Conservation (phyloP, 2,888 invertebrate genomes). For the Drosophila subquinaria region DNA sequence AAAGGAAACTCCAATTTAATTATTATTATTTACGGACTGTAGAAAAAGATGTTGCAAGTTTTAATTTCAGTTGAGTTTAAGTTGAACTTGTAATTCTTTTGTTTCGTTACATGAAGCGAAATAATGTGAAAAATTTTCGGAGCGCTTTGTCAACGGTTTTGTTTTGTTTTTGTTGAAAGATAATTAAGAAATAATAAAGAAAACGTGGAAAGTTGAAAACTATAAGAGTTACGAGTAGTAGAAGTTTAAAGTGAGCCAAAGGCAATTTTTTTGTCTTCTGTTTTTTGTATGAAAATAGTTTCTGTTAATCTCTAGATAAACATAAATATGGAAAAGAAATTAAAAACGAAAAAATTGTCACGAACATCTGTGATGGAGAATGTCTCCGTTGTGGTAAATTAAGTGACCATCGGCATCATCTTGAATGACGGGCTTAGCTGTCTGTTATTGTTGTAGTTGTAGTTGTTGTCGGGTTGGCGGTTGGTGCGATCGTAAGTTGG, state of each 20-base stretch:
- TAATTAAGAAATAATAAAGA: slow-evolving; percentile 70
- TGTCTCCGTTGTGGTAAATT: slow-evolving; percentile 99
- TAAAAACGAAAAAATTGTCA: slow-evolving; percentile 89
- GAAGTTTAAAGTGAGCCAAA: slow-evolving; percentile 39
- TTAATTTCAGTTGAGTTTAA: slow-evolving; percentile 18
- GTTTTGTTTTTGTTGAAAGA: slow-evolving; percentile 31
- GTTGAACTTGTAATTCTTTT: slow-evolving; percentile 19
- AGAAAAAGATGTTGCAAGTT: slow-evolving; percentile 21
- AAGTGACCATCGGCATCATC: slow-evolving; percentile 99
- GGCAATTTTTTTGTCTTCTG: slow-evolving; percentile 32
- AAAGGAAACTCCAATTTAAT: slow-evolving; percentile 22
- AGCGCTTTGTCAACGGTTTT: slow-evolving; percentile 35
- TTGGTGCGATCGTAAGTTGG: slow-evolving; percentile 37
- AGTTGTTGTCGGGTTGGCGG: slow-evolving; percentile 35
- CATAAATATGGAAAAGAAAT: slow-evolving; percentile 76
- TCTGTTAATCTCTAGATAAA: slow-evolving; percentile 60
- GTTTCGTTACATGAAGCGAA: slow-evolving; percentile 31
- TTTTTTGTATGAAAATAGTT: slow-evolving; percentile 22
- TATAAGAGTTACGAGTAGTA: slow-evolving; percentile 49
- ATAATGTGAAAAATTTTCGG: slow-evolving; percentile 47
- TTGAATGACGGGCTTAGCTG: slow-evolving; percentile 93
- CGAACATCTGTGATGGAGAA: slow-evolving; percentile 99
- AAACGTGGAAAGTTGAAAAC: slow-evolving; percentile 68
- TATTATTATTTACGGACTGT: slow-evolving; percentile 6
- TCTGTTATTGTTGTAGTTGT: slow-evolving; percentile 73